Base-by-base conservation (phyloP, 2,113 vertebrate species). In the Cryptomyrus ogoouensis region DNA sequence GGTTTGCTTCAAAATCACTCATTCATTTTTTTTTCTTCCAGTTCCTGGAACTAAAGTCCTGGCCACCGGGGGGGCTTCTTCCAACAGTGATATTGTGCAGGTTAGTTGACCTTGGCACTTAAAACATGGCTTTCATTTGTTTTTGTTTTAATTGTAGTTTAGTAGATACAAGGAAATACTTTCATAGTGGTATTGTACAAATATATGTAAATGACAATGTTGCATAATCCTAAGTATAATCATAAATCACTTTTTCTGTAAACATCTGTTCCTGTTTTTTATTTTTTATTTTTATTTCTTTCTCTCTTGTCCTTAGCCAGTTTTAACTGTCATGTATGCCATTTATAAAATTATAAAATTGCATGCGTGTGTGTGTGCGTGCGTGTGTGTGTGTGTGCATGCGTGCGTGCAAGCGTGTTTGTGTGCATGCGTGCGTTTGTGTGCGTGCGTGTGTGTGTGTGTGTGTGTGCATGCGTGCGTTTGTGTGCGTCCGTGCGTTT, bases 21-120 rank as follows among this genome's bases (percentile, higher is more conserved):
- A 8, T 24, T 27, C n/a, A 35, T 88, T 42, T 6, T 62, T 85
- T 94, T 93, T 70, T 88, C 70, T 94, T 96, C 53, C 87, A 99
- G 98, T 96, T 96, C 93, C 97, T 66, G 96, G 93, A 91, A 98
- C 96, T 89, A 96, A 96, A 93, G 97, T 99, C 89, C 88, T 99
- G 93, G 98, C 98, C 10, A 99, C 98, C 0, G 98, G 98, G 87
- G 98, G 98, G 0, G 98, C 97, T 1, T 99, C 98, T 3, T 93
- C 95, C 0, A 99, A 99, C 87, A 93, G 91, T 90, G 96, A 96
- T 19, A 97, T 99, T 39, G 94, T 99, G 46, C 98, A 99, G 96
- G 98, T 98, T 91, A 53, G 85, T 80, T 42, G 31, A n/a, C 47
- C 13, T 87, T 87, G 7, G n/a, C n/a, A 1, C 10, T 31, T 53